Base-by-base conservation (phyloP, 2,888 invertebrate species). In the Polietes domitor region DNA sequence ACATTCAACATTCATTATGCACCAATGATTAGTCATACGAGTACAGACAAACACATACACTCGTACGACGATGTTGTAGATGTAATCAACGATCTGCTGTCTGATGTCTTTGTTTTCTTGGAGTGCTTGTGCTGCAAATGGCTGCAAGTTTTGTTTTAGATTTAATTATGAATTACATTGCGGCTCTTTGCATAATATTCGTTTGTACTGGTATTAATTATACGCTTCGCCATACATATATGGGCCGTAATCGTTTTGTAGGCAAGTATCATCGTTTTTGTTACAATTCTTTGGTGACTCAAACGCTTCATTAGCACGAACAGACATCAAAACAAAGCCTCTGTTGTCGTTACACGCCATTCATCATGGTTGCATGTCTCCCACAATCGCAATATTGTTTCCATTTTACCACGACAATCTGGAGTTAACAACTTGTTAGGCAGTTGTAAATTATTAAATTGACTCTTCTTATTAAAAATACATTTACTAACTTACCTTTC, bases 151-250 rank as follows among this genome's bases (percentile, higher is more conserved):
- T 41, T 37, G 41, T 65, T 65, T 41, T 41, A 21, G 43, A 37
- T 68, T 68, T 68, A 68, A 68, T 68, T 68, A 68, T 28, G 43
- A 68, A 5, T 24, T 43, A 68, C 68, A 43, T 43, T 68, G 24
- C 15, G 43, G 15, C 15, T 43, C 19, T 24, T 68, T 68, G 43
- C 24, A 15, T 43, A 43, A 65, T 19, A 43, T 24, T 43, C 68
- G 24, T 43, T 32, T 24, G 15, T 24, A 43, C 24, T 41, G 21
- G 37, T 43, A 24, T 68, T 68, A 68, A 68, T 68, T 24, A 43
- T 68, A 43, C 12, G 32, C 28, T 61, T 7, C 32, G 7, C 24
- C 41, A 32, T 41, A 37, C n/a, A 15, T 43, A 65, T 19, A 41
- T 65, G 17, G 43, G 43, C 15, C 43, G 4, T 41, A 68, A 24